Conservation (phyloP, 2,113 vertebrate genomes). For the Pituophis catenifer region DNA sequence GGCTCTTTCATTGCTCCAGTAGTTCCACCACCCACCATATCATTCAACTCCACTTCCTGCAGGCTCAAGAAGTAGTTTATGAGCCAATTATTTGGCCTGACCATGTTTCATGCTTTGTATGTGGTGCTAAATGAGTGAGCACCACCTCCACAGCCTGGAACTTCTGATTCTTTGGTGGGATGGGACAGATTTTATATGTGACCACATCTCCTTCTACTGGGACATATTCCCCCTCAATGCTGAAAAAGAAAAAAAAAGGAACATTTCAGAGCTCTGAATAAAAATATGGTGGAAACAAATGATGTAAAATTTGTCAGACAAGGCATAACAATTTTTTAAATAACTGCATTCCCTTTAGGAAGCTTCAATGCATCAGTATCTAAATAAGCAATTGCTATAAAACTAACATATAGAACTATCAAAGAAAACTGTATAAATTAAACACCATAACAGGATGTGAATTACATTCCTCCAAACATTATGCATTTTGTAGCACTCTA, state of each 20-base stretch:
- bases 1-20: neutral
- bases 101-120: conserved; percentile 97
- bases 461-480: neutral
- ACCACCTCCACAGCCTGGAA: conserved; percentile 97
- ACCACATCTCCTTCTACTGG: conserved; percentile 94
- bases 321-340: neutral
- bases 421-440: neutral
- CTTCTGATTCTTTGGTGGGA: conserved; percentile 97
- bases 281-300: neutral
- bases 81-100: conserved; percentile 94
- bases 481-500: neutral
- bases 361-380: neutral
- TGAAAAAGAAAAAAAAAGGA: conserved; percentile 58
- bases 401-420: neutral
- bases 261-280: neutral
- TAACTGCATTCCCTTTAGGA: neutral
- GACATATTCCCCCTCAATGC: conserved; percentile 96
- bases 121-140: conserved; percentile 90
- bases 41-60: neutral
- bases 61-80: conserved; percentile 63
- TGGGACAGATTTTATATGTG: conserved; percentile 93
- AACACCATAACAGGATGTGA: neutral
- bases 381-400: neutral
- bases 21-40: neutral
- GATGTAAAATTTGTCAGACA: neutral